phyloP scores from a whole-genome alignment of 1,140 invertebrate genomes.

The Euglossa dilemma region DNA sequence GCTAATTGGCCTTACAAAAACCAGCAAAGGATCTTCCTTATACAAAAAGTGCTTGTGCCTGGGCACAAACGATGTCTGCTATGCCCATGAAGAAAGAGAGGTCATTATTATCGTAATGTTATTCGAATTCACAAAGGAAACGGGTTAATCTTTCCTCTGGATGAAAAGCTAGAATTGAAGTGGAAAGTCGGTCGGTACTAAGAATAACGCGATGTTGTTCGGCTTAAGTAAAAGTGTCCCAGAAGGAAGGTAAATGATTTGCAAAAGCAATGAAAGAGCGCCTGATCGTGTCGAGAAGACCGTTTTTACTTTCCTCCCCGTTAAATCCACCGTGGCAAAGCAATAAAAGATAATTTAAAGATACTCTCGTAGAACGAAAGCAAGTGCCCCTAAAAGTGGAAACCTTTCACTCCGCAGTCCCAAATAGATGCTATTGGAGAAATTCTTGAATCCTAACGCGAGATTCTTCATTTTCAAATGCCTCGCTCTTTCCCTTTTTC shows the following conservation, averaged over 20 bases:
- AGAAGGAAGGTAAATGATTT: conserved; percentile 2
- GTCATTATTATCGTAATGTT: neutral
- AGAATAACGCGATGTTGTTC: neutral
- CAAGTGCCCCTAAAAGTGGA: conserved; percentile 12
- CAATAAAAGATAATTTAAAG: conserved; percentile 56
- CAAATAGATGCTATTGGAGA: conserved; percentile 36
- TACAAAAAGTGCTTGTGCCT: neutral
- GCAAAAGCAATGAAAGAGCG: conserved; percentile 22
- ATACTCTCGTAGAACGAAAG: conserved; percentile 21
- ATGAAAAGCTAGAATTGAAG: neutral
- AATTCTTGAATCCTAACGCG: conserved; percentile 32
- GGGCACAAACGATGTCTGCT: neutral
- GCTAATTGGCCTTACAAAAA: neutral
- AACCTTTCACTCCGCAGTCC: conserved; percentile 54
- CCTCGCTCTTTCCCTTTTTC: neutral
- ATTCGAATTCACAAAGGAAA: neutral
- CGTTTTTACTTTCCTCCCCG: conserved; percentile 41
- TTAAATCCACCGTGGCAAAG: conserved; percentile 17
- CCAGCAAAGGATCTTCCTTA: neutral
- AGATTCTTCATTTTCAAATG: conserved; percentile 28
- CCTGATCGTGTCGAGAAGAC: neutral
- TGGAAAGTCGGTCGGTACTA: neutral
- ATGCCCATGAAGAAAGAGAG: too few relatives aligned
- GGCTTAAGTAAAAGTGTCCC: neutral
- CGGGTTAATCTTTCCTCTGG: neutral